phyloP scores from a whole-genome alignment of 2,113 vertebrate species.

The Prionailurus bengalensis region DNA sequence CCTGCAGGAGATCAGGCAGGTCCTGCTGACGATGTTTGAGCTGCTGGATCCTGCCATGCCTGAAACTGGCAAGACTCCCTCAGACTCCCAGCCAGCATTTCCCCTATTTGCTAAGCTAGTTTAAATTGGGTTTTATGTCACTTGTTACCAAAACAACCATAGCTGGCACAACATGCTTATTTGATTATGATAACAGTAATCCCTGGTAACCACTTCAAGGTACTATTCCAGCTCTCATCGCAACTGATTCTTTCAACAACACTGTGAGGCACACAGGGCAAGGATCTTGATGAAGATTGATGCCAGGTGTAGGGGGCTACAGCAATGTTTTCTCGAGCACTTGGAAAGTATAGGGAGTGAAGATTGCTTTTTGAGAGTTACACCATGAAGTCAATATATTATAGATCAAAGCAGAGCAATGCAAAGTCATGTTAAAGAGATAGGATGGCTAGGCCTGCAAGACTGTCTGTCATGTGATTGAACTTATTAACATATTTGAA shows the following conservation, averaged over 20 bases:
- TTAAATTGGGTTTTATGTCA: neutral
- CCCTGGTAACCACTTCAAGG: neutral
- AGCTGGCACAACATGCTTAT: neutral
- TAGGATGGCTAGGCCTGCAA: neutral
- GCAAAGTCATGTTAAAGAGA: conserved; percentile 59
- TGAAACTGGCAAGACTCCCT: neutral
- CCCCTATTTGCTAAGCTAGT: neutral
- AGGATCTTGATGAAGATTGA: neutral
- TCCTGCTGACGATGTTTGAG: neutral
- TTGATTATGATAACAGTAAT: neutral
- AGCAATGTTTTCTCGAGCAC: conserved; percentile 4
- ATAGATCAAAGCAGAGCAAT: conserved; percentile 63
- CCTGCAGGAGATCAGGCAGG: neutral
- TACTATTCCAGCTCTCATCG: neutral
- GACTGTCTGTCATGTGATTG: neutral
- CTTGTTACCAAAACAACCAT: neutral
- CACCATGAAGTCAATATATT: conserved; percentile 68
- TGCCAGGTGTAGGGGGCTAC: neutral
- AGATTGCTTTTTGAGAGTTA: conserved; percentile 56
- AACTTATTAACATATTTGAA: conserved; percentile 50
- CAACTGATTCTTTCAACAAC: neutral
- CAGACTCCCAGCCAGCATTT: neutral
- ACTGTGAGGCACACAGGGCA: neutral
- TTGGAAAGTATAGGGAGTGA: neutral
- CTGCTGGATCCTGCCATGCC: neutral